Evolutionary conservation across 2,113 vertebrate species (phyloP), one percentile per base, ranked within the genome.

Genomic region (Propithecus coquereli): DNA sequence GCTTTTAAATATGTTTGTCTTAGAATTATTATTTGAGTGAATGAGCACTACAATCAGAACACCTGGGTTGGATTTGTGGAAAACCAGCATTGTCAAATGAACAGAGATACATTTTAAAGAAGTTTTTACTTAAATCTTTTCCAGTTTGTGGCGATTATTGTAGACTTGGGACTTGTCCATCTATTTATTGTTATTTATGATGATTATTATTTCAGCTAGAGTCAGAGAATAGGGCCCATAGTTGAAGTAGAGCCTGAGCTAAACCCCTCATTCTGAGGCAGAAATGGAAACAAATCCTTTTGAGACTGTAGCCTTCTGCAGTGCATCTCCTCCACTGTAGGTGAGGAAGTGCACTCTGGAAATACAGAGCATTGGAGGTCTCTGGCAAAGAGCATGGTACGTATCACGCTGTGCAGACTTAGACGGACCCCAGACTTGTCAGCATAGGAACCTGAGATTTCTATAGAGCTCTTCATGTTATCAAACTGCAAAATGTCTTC

Each of bases 1-100:
- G 52, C 3, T 96, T 86, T 65, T 93, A 71, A 96, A 81, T 90
- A 52, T 94, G 70, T 96, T 97, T 73, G 43, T 94, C 25, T 95
- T 85, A 90, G 54, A 87, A 92, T 89, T 91, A 65, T 71, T 87
- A 10, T 90, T 81, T 94, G 52, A 86, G n/a, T 83, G 70, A 94
- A 71, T 89, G 83, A 80, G 25, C 40, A 18, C 50, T 73, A 32
- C 43, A 80, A 16, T 81, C 11, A 45, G n/a, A 93, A 80, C 40
- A 70, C 40, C 7, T 32, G 23, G 10, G 10, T 65, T 91, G 94
- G 83, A 43, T 82, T 91, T 90, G 59, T 54, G 65, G 76, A 66
- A 92, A 88, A 54, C 5, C 20, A 83, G 50, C 52, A 80, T n/a
- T 90, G 37, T 91, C 74, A 93, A 66, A n/a, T 90, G 73, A 95